A percentile compares a stretch with the other conserved stretches of the same genome.
Evolutionary conservation across 2,888 invertebrate species (phyloP).

Genomic region (Salticus scenicus): DNA sequence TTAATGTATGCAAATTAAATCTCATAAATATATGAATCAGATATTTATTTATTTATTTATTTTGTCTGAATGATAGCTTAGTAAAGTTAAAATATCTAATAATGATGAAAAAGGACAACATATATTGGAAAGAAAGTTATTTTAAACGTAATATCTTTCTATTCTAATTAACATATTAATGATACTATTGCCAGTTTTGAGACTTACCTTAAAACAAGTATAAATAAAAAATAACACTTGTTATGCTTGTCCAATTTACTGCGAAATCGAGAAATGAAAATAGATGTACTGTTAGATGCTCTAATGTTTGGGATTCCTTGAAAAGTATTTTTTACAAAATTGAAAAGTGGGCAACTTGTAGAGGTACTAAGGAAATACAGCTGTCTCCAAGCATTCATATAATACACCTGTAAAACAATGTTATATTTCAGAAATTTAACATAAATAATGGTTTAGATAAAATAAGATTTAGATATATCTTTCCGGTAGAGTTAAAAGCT

Average conservation of each 20-base stretch:
- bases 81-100: too few relatives aligned
- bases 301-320: constrained; percentile 35
- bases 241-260: constrained; percentile 43
- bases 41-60: too few relatives aligned
- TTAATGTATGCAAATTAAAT: too few relatives aligned
- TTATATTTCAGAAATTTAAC: too few relatives aligned
- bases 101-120: too few relatives aligned
- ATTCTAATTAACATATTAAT: background rate
- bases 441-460: too few relatives aligned
- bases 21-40: too few relatives aligned
- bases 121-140: too few relatives aligned
- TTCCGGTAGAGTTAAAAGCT: too few relatives aligned
- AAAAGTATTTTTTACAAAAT: constrained; percentile 35
- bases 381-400: constrained; percentile 45
- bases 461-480: too few relatives aligned
- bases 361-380: constrained; percentile 43
- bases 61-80: too few relatives aligned
- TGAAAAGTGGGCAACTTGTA: constrained; percentile 49
- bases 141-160: too few relatives aligned
- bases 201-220: constrained; percentile 33
- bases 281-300: background rate
- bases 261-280: constrained; percentile 43
- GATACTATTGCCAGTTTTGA: background rate
- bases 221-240: constrained; percentile 45
- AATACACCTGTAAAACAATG: constrained; percentile 29